These are phyloP conservation scores for Bradypodion pumilum DNA, from an alignment of 2,797 vertebrate species.

Conservation along the genomic window DNA sequence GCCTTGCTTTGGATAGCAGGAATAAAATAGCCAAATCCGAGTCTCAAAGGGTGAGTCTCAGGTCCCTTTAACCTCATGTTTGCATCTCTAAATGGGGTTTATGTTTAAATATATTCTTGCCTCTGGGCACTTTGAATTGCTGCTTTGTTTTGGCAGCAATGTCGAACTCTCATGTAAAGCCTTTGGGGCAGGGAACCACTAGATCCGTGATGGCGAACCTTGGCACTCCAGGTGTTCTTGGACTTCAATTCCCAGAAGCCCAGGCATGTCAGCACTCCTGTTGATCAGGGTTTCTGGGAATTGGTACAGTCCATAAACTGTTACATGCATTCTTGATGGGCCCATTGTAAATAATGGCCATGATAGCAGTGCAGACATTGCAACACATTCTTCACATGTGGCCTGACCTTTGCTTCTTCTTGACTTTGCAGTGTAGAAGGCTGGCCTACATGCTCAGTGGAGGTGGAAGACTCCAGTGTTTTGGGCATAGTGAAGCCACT, in stretches of 20 bases:
- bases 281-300: too few relatives aligned
- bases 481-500: too few relatives aligned
- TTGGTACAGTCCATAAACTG: too few relatives aligned
- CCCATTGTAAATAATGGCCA: too few relatives aligned
- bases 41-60: conserved; percentile 82
- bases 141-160: neutral
- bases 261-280: too few relatives aligned
- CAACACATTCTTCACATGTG: neutral
- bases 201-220: too few relatives aligned
- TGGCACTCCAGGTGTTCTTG: too few relatives aligned
- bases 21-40: conserved; percentile 84
- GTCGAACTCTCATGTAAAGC: neutral
- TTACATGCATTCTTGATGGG: too few relatives aligned
- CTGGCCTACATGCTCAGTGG: neutral
- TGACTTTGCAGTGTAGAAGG: too few relatives aligned
- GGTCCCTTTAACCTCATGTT: neutral
- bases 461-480: too few relatives aligned
- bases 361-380: neutral
- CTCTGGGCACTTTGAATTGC: neutral
- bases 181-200: neutral
- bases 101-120: too few relatives aligned
- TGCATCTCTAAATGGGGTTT: neutral
- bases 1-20: conserved; percentile 85
- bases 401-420: neutral
- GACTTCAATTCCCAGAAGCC: too few relatives aligned